Base-by-base conservation (phyloP, 2,888 invertebrate genomes). In the Lycaena phlaeas region DNA sequence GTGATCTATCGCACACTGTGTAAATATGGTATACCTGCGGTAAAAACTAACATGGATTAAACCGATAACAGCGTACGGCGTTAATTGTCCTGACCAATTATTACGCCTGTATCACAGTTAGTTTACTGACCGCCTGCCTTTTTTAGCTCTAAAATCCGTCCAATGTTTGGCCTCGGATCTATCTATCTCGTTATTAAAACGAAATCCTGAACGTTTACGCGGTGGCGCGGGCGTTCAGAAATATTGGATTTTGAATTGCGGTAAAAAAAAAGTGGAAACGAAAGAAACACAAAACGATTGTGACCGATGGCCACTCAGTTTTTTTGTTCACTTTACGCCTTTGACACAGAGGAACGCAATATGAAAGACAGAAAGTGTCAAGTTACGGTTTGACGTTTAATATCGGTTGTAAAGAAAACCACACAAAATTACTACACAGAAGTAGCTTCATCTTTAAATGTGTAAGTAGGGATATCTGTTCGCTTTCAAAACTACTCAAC, bases 121-220 rank as follows among this genome's bases (percentile, higher is more conserved):
- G 50, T 53, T 54, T 48, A 51, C 50, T 44, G 48, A 48, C 42
- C 41, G 44, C 40, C 36, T 37, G 42, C 36, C 45, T 49, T 58
- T 60, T 56, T 57, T 52, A 44, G 49, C 45, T 38, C 52, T 50
- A 47, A 53, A 54, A 55, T 49, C 56, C 53, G 49, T 46, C 47
- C 55, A 49, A 51, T 55, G 54, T 57, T 58, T 59, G 56, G 54
- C 28, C 45, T 46, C 51, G 51, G 48, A 54, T 51, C 57, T 46
- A 52, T 49, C 52, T 54, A 53, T 52, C 46, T 51, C 46, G 57
- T 57, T 59, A 61, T 60, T 61, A 61, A 60, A 61, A 59, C 56
- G 56, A 52, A 54, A 55, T 57, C 51, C 56, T 44, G 50, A 49
- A 44, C 46, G 48, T 47, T 47, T 47, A 49, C 48, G 48, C 50